Evolutionary conservation across 2,888 invertebrate species (phyloP).

Genomic region (Aleiodes testaceus): DNA sequence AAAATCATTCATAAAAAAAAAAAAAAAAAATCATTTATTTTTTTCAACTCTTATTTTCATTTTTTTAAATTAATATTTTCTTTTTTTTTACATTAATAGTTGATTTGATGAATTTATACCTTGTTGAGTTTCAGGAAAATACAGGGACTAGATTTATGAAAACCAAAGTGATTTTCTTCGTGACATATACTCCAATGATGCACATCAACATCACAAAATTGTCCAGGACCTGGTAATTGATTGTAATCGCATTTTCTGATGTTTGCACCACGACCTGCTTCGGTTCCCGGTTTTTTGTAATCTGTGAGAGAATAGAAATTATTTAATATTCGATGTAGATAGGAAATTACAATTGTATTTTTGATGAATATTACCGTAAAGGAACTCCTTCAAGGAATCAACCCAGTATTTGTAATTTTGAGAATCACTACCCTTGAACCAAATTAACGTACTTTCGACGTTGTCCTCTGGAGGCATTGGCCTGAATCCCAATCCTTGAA

Average conservation of each 20-base stretch:
- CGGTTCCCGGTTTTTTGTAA: constrained; percentile 83
- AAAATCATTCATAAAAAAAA: background rate
- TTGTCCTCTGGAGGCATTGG: constrained; percentile 91
- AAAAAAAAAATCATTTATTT: background rate
- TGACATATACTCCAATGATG: constrained; percentile 87
- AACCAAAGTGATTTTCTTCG: constrained; percentile 90
- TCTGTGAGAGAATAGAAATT: constrained; percentile 73
- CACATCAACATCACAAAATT: constrained; percentile 92
- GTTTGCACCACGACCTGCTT: constrained; percentile 83
- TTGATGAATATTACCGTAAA: constrained; percentile 78
- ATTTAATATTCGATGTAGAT: background rate
- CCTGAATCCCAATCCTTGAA: constrained; percentile 91
- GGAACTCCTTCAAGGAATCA: constrained; percentile 82
- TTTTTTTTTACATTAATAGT: background rate
- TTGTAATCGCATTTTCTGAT: constrained; percentile 85
- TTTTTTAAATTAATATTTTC: background rate
- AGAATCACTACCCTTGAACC: constrained; percentile 89
- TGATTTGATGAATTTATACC: constrained; percentile 67
- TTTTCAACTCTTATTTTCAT: background rate
- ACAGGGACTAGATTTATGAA: constrained; percentile 94
- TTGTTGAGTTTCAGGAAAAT: constrained; percentile 96
- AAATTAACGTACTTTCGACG: constrained; percentile 95
- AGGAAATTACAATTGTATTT: background rate
- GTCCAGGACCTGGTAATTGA: constrained; percentile 80
- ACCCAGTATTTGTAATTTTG: constrained; percentile 88